Evolutionary conservation across 2,888 invertebrate genomes (phyloP).

Genomic region (Apomyelois bistriatella): DNA sequence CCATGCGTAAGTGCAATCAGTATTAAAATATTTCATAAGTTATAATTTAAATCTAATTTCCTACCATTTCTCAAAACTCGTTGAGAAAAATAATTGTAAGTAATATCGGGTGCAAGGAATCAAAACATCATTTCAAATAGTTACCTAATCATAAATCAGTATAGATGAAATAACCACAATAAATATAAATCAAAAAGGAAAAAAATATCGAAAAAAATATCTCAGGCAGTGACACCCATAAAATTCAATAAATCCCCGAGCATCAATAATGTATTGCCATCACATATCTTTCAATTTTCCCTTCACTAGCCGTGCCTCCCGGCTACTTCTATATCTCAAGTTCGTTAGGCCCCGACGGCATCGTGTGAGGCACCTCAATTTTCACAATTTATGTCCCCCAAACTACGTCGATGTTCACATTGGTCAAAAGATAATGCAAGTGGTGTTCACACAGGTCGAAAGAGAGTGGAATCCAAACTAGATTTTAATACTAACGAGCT

Average conservation of each 20-base stretch:
- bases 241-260: neutral
- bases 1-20: too few species aligned
- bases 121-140: too few species aligned
- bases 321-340: constrained; percentile 7
- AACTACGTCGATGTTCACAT: neutral
- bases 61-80: too few species aligned
- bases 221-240: neutral
- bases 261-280: neutral
- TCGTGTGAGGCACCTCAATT: constrained; percentile 7
- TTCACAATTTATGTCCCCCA: constrained; percentile 4
- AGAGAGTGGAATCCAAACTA: too few species aligned
- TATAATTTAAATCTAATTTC: too few species aligned
- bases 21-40: too few species aligned
- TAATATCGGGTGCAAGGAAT: too few species aligned
- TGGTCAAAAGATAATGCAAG: too few species aligned
- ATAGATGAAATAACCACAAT: neutral
- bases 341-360: constrained; percentile 6
- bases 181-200: neutral
- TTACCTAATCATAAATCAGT: too few species aligned
- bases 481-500: too few species aligned
- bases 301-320: constrained; percentile 6
- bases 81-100: too few species aligned
- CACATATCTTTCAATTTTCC: constrained; percentile 2
- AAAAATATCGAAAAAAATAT: neutral
- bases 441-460: neutral